Evolutionary conservation across 2,888 invertebrate genomes (phyloP), one percentile per base, ranked within the genome.

Genomic region (Lochmaea crataegi): DNA sequence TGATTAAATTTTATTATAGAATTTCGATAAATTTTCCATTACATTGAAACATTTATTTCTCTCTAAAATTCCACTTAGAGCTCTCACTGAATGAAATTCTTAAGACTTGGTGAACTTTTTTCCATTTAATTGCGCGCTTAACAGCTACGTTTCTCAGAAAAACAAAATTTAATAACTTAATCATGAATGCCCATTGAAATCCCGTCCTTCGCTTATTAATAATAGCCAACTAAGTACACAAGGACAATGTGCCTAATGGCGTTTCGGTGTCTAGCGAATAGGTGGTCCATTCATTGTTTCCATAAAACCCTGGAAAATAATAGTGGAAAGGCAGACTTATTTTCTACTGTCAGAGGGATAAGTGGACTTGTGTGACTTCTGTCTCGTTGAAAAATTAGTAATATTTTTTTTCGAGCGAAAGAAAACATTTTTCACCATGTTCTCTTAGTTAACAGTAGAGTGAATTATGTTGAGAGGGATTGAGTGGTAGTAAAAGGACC

Each of bases 331-430:
- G 18, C 53, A 56, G 57, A 70, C 56, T 70, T 70, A 70, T 70
- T 70, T 70, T 42, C 65, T 22, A 64, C 56, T 57, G 70, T 57
- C 42, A 51, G 69, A 41, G 53, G 68, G 56, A 41, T 41, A 60
- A 70, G 64, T 70, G 64, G 70, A 64, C 42, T 70, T 70, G 70
- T 70, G 64, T 70, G 64, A 70, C 64, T 70, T 64, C 67, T 67
- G 67, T 67, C 67, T 58, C 26, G 26, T 42, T 67, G 67, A 67
- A 67, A 67, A 67, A 67, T 67, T 67, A 58, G 57, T 58, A 58
- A 45, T 45, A 22, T 58, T 67, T 58, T 58, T 32, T 66, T 66
- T 16, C 56, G 41, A 66, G 41, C 26, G 38, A 18, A 45, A 58
- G 12, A 38, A 53, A 57, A 45, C 67, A 67, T 67, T 67, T 58